phyloP scores from a whole-genome alignment of 2,888 invertebrate species.

The Euzetes globulus region DNA sequence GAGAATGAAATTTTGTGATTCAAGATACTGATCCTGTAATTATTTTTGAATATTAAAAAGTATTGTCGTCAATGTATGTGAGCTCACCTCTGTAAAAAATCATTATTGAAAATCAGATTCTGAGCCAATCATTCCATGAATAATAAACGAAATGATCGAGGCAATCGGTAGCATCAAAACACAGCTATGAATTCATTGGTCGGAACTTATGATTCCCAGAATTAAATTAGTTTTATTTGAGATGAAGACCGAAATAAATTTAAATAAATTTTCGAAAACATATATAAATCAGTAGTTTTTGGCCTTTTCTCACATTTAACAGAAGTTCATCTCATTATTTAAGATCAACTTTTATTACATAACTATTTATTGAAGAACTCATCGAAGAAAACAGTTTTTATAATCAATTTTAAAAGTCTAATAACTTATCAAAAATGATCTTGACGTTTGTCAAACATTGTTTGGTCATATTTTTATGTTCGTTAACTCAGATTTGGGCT shows the following conservation, averaged over 20 bases:
- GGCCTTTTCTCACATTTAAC: background rate
- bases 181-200: no score
- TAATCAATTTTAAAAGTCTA: background rate
- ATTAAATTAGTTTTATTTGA: conserved; percentile 14
- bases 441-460: background rate
- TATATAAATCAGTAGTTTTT: background rate
- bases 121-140: no score
- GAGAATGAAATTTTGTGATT: no score
- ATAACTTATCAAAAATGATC: background rate
- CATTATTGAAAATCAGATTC: no score
- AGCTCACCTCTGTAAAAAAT: no score
- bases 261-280: background rate
- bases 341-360: background rate
- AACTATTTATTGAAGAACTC: no score
- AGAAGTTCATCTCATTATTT: background rate
- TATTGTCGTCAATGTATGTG: no score
- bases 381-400: no score
- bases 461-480: background rate
- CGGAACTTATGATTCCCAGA: background rate
- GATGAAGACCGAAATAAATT: background rate
- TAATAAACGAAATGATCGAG: no score
- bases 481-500: background rate
- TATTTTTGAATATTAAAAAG: no score
- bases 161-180: no score
- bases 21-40: no score